Base-by-base conservation (phyloP, 1,140 invertebrate genomes). In the Leptinotarsa texana region DNA sequence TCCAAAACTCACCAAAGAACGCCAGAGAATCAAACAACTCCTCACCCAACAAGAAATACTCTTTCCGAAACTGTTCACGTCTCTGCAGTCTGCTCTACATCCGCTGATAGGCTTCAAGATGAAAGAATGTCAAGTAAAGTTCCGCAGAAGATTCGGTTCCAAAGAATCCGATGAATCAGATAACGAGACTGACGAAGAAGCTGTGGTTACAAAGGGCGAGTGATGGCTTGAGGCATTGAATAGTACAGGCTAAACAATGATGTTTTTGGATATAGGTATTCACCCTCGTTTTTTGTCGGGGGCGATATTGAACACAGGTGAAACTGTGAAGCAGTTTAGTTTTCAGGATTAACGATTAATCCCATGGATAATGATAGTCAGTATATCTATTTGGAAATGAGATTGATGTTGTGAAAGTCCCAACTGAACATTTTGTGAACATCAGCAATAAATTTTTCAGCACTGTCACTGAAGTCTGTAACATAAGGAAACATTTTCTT, bases 41-140 rank as follows among this genome's bases (percentile, higher is more conserved):
- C 84, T 94, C 24, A 90, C 91, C 15, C 89, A 92, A 78, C 93
- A 94, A 77, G 93, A 95, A 84, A 87, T 93, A n/a, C 80, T 92
- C 2, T 93, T 93, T 82, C 93, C 93, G 0, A 87, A 88, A 22
- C 81, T 95, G 0, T 94, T 92, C 79, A 87, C 87, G 80, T 93
- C 91, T 65, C 81, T 95, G 24, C 87, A 89, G 63, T 88, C 90
- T 2, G 92, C 93, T 4, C 84, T 95, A 18, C 89, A 90, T 79
- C 93, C 93, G 1, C 83, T 95, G 62, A 91, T 94, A 82, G 86
- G 88, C 51, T 88, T 92, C 74, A 83, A 86, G 74, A 75, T 83
- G 63, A 87, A 87, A 51, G 89, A 88, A 13, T 82, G 87, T 71
- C 89, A 89, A 63, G 48, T 80, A n/a, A 80, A 78, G 22, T 77